A percentile compares a stretch with the other conserved stretches of the same genome.
Evolutionary conservation across 2,888 invertebrate genomes (phyloP).

Genomic region (Harpalus rubripes): DNA sequence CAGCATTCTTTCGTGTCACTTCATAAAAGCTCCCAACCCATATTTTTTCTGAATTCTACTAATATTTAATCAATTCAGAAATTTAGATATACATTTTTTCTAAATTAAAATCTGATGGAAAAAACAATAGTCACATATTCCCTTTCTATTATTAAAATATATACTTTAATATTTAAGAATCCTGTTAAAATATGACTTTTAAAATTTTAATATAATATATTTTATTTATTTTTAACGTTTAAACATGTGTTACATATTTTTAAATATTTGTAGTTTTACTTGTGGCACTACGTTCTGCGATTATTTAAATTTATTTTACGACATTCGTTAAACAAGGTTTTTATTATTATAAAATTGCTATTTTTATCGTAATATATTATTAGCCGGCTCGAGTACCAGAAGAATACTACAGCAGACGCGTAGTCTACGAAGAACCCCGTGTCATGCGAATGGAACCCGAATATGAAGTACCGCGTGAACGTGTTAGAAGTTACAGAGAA

Average conservation of each 20-base stretch:
- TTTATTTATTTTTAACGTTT: neutral
- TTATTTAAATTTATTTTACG: constrained; percentile 11
- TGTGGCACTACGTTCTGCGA: neutral
- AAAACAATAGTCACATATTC: no score
- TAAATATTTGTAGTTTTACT: constrained; percentile 14
- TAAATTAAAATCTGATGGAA: no score
- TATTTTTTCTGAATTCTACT: no score
- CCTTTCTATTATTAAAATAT: no score
- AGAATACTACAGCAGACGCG: constrained; percentile 74
- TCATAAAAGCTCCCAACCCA: no score
- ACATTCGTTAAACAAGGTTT: neutral
- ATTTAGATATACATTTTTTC: no score
- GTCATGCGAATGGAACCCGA: constrained; percentile 75
- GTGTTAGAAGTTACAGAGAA: constrained; percentile 78
- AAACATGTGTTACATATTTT: neutral
- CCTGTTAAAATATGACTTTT: no score
- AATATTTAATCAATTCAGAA: no score
- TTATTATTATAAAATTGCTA: neutral
- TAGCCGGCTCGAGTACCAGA: constrained; percentile 70
- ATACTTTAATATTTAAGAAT: no score
- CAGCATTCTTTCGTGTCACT: no score
- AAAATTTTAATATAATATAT: neutral
- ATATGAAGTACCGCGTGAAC: constrained; percentile 77
- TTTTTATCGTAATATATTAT: neutral
- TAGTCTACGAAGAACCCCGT: constrained; percentile 75